A percentile compares a stretch with the other conserved stretches of the same genome.
Evolutionary conservation across 2,113 vertebrate species (phyloP).

Genomic region (Psilopsiagon aymara): DNA sequence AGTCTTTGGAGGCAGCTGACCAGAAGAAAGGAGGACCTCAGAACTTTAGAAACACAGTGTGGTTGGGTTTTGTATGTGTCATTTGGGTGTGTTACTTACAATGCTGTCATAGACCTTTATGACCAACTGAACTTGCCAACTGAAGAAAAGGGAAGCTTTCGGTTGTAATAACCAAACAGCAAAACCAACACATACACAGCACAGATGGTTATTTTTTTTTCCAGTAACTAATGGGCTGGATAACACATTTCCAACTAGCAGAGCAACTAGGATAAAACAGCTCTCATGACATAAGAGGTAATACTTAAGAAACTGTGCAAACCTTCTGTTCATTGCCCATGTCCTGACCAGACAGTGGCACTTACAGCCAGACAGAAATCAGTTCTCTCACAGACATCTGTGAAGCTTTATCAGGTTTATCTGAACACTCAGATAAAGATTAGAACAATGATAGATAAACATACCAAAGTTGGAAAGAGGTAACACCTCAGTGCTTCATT

Average conservation of each 20-base stretch:
- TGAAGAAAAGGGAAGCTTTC: background rate
- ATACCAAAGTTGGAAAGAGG: background rate
- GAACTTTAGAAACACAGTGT: slow-evolving; percentile 47
- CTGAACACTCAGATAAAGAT: background rate
- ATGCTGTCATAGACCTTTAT: background rate
- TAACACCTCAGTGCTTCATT: background rate
- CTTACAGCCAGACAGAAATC: background rate
- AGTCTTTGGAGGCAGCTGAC: slow-evolving; percentile 24
- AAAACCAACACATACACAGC: background rate
- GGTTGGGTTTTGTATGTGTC: background rate
- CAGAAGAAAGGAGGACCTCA: slow-evolving; percentile 41
- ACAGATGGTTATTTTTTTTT: background rate
- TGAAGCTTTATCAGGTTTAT: background rate
- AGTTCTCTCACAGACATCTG: background rate
- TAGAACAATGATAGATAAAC: background rate
- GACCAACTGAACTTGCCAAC: background rate
- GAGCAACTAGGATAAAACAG: background rate
- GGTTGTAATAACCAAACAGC: background rate
- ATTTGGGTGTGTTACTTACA: background rate
- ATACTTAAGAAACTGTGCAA: background rate
- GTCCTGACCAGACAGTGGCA: background rate
- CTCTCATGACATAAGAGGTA: background rate
- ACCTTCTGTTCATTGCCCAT: background rate
- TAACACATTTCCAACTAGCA: background rate
- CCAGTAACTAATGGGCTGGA: background rate